These are phyloP conservation scores for Pseudochaenichthys georgianus DNA, from an alignment of 2,797 vertebrate genomes.

Conservation along the genomic window DNA sequence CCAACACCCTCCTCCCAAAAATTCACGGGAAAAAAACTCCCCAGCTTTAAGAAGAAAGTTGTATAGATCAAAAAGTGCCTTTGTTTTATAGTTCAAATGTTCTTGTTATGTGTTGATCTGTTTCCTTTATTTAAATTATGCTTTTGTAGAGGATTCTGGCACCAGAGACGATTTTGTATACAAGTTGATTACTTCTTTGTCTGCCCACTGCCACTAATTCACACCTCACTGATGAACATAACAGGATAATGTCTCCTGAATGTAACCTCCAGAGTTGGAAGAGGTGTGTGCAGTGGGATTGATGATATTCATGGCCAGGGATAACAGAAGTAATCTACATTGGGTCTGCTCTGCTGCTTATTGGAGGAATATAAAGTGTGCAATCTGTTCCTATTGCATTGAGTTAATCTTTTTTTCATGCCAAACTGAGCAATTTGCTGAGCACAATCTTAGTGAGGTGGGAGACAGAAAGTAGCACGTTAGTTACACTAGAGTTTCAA, in stretches of 20 bases:
- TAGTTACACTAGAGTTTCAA: conserved; percentile 45
- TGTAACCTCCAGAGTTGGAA: conserved; percentile 39
- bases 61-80: conserved; percentile 5
- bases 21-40: conserved; percentile 17
- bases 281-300: conserved; percentile 27
- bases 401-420: conserved; percentile 13
- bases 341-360: conserved; percentile 22
- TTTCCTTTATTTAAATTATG: conserved; percentile 25
- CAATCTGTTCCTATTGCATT: conserved; percentile 19
- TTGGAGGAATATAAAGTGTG: conserved; percentile 8
- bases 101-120: background rate
- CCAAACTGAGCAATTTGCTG: conserved; percentile 43
- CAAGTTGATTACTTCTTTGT: conserved; percentile 53
- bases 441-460: conserved; percentile 35
- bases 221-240: conserved; percentile 67
- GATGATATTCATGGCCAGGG: conserved; percentile 63
- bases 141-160: conserved; percentile 17
- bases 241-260: conserved; percentile 46
- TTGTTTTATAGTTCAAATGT: background rate
- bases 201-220: conserved; percentile 53
- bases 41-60: conserved; percentile 8
- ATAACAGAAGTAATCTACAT: conserved; percentile 60
- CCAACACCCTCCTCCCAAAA: conserved; percentile 71
- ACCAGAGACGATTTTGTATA: conserved; percentile 14
- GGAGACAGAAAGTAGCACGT: conserved; percentile 43